These are phyloP conservation scores for Setipinna tenuifilis DNA, from an alignment of 2,797 vertebrate genomes.

Conservation along the genomic window DNA sequence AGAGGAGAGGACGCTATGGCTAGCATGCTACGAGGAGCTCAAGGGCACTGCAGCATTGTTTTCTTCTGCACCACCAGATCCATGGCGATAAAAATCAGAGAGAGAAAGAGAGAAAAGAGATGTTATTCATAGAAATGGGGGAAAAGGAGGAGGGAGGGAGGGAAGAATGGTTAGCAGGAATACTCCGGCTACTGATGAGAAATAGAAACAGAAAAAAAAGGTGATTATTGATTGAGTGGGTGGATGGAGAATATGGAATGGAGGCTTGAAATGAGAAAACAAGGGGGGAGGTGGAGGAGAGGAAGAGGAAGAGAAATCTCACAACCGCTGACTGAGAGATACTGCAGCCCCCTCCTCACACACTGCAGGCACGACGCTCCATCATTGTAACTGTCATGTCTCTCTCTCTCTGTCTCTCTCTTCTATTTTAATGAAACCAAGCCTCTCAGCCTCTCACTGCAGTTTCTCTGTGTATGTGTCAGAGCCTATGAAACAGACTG, in stretches of 20 bases:
- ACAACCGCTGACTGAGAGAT: background rate
- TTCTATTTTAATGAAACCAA: background rate
- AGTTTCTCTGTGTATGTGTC: background rate
- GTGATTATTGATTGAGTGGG: slow-evolving; percentile 22
- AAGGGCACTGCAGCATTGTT: slow-evolving; percentile 48
- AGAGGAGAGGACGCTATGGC: background rate
- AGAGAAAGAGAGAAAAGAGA: slow-evolving; percentile 16
- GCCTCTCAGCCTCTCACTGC: slow-evolving; percentile 9
- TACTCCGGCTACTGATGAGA: background rate
- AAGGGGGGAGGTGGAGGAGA: background rate
- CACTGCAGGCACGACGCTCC: background rate
- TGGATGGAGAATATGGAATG: slow-evolving; percentile 3
- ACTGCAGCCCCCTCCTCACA: background rate
- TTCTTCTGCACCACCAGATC: slow-evolving; percentile 28
- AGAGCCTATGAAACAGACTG: background rate
- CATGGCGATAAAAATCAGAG: slow-evolving; percentile 29
- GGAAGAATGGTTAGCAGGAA: background rate
- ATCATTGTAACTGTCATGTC: background rate
- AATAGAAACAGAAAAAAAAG: background rate
- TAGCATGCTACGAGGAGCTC: slow-evolving; percentile 34
- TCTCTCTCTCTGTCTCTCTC: background rate
- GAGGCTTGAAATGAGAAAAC: background rate
- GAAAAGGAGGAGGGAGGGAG: background rate
- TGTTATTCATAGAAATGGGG: slow-evolving; percentile 33
- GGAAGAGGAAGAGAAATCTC: background rate